These are phyloP conservation scores for Piezodorus guildinii DNA, from an alignment of 1,140 invertebrate genomes.

Conservation along the genomic window DNA sequence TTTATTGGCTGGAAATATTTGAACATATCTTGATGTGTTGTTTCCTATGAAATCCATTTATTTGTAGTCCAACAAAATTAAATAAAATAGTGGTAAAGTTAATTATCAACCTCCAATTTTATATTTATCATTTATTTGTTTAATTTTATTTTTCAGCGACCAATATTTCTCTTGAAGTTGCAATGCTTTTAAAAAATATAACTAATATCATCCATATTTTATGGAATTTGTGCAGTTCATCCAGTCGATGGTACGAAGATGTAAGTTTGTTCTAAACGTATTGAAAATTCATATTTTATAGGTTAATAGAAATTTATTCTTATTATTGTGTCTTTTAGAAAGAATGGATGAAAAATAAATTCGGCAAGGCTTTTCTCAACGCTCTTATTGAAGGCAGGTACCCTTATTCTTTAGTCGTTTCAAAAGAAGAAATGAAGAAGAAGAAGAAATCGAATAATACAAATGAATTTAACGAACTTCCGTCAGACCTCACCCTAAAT, in stretches of 20 bases:
- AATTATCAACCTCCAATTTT: too few relatives aligned
- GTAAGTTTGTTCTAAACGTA: too few relatives aligned
- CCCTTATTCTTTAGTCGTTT: background rate
- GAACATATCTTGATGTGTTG: too few relatives aligned
- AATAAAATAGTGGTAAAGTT: too few relatives aligned
- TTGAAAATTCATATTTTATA: too few relatives aligned
- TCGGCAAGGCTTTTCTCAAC: background rate
- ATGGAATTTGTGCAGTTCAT: constrained; percentile 1
- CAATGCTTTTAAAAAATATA: constrained; percentile 1
- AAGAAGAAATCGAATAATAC: background rate
- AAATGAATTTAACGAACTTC: background rate
- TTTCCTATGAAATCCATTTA: too few relatives aligned
- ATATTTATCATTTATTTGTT: too few relatives aligned
- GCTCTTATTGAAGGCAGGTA: background rate
- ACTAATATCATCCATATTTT: background rate
- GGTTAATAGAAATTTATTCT: background rate
- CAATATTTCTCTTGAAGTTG: background rate
- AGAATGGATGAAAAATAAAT: constrained; percentile 1
- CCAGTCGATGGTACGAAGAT: too few relatives aligned
- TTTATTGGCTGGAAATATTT: too few relatives aligned
- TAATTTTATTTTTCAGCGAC: constrained; percentile 6
- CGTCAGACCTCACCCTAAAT: background rate
- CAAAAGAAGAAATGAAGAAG: background rate
- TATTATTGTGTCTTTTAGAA: background rate
- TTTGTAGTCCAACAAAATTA: too few relatives aligned